Conservation (phyloP, 2,888 invertebrate genomes). For the Acrobasis suavella region DNA sequence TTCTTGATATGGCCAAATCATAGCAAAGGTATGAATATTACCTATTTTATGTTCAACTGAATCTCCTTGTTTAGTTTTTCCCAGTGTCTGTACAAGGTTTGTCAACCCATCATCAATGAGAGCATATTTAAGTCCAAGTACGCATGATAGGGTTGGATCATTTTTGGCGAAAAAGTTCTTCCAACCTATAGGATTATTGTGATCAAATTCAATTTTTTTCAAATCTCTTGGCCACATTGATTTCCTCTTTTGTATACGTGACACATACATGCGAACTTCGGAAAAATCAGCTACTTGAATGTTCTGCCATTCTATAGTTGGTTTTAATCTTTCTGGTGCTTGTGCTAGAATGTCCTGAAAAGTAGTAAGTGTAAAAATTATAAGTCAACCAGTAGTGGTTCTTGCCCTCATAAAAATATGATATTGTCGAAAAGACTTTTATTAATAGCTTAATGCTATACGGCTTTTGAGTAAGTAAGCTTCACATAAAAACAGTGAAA, state of each 20-base stretch:
- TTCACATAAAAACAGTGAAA: no score
- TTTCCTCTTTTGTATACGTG: conserved; percentile 51
- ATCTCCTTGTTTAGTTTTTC: conserved; percentile 52
- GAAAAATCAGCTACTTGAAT: conserved; percentile 86
- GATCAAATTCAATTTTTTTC: conserved; percentile 42
- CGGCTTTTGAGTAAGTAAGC: no score
- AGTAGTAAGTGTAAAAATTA: not conserved
- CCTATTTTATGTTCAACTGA: conserved; percentile 66
- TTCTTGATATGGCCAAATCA: not conserved
- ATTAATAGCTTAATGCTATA: no score
- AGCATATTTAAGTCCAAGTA: conserved; percentile 55
- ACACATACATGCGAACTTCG: conserved; percentile 80
- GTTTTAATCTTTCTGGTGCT: conserved; percentile 60
- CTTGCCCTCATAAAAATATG: no score
- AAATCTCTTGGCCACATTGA: conserved; percentile 44
- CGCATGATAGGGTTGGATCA: conserved; percentile 61
- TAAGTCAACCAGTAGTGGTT: not conserved
- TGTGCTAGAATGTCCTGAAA: conserved; percentile 49
- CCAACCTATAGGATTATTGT: conserved; percentile 47
- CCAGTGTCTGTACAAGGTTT: conserved; percentile 50
- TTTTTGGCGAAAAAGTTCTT: conserved; percentile 51
- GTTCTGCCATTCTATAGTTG: conserved; percentile 85
- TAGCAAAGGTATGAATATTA: conserved; percentile 33
- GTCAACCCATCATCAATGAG: conserved; percentile 57
- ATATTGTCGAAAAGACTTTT: no score